These are phyloP conservation scores for Chaetodon auriga DNA, from an alignment of 2,113 vertebrate genomes.

Conservation along the genomic window DNA sequence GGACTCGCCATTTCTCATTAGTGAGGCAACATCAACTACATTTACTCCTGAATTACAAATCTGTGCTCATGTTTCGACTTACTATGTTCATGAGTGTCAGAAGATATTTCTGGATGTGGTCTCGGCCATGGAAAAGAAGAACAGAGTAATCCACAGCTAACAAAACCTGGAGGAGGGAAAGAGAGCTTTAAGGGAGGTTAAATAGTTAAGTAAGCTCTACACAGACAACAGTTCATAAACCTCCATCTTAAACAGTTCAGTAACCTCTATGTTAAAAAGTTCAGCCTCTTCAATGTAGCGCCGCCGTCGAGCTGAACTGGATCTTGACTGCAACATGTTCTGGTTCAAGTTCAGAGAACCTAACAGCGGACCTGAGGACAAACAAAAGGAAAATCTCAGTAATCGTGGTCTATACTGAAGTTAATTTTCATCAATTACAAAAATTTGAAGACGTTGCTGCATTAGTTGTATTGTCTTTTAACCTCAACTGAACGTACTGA, in stretches of 20 bases:
- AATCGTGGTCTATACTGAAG: background rate
- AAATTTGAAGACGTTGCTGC: too few species aligned
- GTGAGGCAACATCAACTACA: background rate
- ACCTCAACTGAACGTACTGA: too few species aligned
- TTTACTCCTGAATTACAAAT: too few species aligned
- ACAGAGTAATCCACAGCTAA: slow-evolving; percentile 96
- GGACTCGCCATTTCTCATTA: background rate
- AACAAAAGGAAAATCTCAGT: background rate
- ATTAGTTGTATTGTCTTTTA: too few species aligned
- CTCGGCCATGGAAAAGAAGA: slow-evolving; percentile 93
- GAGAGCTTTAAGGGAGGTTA: background rate
- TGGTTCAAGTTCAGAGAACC: slow-evolving; percentile 47
- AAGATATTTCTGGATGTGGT: slow-evolving; percentile 96
- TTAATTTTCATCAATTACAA: too few species aligned
- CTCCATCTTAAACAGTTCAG: accelerated
- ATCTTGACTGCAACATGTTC: background rate
- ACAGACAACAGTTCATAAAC: background rate
- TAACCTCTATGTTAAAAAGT: slow-evolving; percentile 74
- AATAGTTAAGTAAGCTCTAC: background rate
- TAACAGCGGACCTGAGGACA: slow-evolving; percentile 62
- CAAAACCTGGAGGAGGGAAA: slow-evolving; percentile 79
- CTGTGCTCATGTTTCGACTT: slow-evolving; percentile 73
- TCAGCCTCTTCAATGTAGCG: slow-evolving; percentile 69
- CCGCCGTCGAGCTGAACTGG: background rate
- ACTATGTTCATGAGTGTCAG: slow-evolving; percentile 99